Percentiles rank a stretch among this genome's conserved stretches.
These are phyloP conservation scores for Paramormyrops kingsleyae DNA, from an alignment of 2,113 vertebrate genomes.

Conservation along the genomic window DNA sequence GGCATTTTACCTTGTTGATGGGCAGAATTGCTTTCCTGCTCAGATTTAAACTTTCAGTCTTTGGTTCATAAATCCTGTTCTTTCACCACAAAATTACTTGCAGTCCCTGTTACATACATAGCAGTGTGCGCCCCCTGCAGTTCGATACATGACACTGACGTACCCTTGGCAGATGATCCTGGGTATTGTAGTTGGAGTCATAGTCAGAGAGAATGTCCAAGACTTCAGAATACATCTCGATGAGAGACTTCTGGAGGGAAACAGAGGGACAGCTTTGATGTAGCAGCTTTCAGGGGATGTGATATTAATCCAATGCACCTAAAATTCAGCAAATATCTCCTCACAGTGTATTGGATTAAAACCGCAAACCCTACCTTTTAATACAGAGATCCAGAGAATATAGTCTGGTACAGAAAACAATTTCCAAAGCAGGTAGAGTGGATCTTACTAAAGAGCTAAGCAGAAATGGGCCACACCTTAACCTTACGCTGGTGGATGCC, in stretches of 20 bases:
- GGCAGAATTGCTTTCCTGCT: not conserved
- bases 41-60: not conserved
- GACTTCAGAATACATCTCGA: constrained; percentile 98
- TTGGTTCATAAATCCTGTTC: not conserved
- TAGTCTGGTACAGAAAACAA: not conserved
- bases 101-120: not conserved
- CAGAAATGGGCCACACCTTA: constrained; percentile 67
- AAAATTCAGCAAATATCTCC: not conserved
- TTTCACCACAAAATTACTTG: not conserved
- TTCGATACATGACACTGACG: constrained; percentile 29
- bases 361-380: not conserved
- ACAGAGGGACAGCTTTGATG: not conserved
- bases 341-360: not conserved
- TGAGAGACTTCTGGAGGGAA: constrained; percentile 83
- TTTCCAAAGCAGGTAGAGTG: not conserved
- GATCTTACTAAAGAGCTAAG: not conserved
- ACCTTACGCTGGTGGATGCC: constrained; percentile 94
- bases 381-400: not conserved
- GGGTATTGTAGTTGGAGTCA: constrained; percentile 96
- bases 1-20: not conserved
- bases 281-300: not conserved
- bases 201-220: constrained; percentile 97
- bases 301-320: not conserved
- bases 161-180: constrained; percentile 94
- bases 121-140: not conserved